A percentile compares a stretch with the other conserved stretches of the same genome.
Evolutionary conservation across 2,888 invertebrate species (phyloP).

Genomic region (Deroplatys truncata): DNA sequence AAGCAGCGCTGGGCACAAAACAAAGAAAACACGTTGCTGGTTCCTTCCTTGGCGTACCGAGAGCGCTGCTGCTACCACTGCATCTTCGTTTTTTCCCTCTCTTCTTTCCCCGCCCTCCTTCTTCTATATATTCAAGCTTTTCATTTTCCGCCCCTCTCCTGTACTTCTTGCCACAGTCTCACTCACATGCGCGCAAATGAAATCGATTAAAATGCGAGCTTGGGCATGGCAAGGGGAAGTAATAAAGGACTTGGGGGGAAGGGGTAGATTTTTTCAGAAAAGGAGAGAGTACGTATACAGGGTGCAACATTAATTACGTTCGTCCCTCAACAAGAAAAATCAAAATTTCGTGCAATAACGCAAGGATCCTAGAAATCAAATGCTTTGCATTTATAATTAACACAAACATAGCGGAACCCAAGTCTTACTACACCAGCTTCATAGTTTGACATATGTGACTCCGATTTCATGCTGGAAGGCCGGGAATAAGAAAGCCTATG

Average conservation of each 20-base stretch:
- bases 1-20: slow-evolving; percentile 47
- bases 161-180: slow-evolving; percentile 49
- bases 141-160: slow-evolving; percentile 39
- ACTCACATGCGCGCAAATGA: slow-evolving; percentile 60
- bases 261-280: slow-evolving; percentile 27
- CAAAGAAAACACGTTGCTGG: slow-evolving; percentile 44
- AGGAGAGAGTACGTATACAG: slow-evolving; percentile 27
- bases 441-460: no score
- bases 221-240: slow-evolving; percentile 31
- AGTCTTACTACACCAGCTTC: no score
- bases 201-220: slow-evolving; percentile 63
- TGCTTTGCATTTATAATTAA: neutral
- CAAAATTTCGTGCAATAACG: neutral
- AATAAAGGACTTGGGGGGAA: slow-evolving; percentile 30
- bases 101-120: slow-evolving; percentile 39
- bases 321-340: neutral
- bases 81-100: slow-evolving; percentile 36
- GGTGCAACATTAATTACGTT: slow-evolving; percentile 4
- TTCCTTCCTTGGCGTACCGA: neutral
- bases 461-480: no score
- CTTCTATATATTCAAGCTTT: slow-evolving; percentile 32
- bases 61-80: slow-evolving; percentile 40
- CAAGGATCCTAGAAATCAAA: neutral
- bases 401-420: no score
- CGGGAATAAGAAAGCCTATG: no score